Evolutionary conservation across 1,140 invertebrate genomes (phyloP).

Genomic region (Pseudomyrmex gracilis): DNA sequence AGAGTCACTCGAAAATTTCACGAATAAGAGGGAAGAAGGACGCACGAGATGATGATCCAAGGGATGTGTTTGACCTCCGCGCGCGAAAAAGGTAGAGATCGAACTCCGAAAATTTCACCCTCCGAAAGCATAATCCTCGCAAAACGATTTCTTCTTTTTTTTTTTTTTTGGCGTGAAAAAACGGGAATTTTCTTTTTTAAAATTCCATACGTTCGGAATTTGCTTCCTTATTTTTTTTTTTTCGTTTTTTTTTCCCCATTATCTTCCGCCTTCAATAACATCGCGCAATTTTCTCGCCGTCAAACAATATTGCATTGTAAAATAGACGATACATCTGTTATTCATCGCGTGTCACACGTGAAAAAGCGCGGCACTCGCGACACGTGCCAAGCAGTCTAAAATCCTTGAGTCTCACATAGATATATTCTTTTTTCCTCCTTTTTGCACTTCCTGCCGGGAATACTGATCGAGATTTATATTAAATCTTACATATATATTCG

Average conservation of each 20-base stretch:
- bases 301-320: conserved; percentile 8
- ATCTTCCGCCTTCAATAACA: too few relatives aligned
- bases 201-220: too few relatives aligned
- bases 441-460: conserved; percentile 41
- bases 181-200: too few relatives aligned
- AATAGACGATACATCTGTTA: conserved; percentile 48
- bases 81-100: neutral
- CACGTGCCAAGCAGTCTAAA: conserved; percentile 38
- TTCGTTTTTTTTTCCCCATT: too few relatives aligned
- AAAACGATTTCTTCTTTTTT: conserved; percentile 9
- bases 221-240: neutral
- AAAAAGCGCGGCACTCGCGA: conserved; percentile 46
- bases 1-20: conserved; percentile 42
- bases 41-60: too few relatives aligned
- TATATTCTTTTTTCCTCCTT: neutral
- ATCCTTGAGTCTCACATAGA: conserved; percentile 22
- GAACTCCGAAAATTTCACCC: neutral
- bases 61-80: too few relatives aligned
- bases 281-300: neutral
- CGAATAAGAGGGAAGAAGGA: too few relatives aligned
- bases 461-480: conserved; percentile 56
- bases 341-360: conserved; percentile 55
- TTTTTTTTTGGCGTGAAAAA: too few relatives aligned
- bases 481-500: conserved; percentile 16
- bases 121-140: neutral